Base-by-base conservation (phyloP, 2,113 vertebrate genomes). In the Leuciscus idus region DNA sequence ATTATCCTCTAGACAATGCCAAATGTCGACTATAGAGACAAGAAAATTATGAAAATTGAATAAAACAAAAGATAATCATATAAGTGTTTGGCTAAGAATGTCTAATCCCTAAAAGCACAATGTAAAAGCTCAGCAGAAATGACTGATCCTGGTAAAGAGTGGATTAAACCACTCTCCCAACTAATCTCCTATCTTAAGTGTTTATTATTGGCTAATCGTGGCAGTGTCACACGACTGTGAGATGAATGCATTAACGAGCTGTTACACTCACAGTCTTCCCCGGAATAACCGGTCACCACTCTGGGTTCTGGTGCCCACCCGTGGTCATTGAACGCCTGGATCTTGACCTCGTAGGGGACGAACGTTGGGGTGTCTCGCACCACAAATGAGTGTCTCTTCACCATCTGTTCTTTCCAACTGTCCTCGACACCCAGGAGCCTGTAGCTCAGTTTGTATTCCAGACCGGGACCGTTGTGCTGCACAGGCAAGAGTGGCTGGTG, bases 391-490 rank as follows among this genome's bases (percentile, higher is more conserved):
- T 97, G 95, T 13, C 96, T 96, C 72, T 93, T 96, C 59, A 98
- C 95, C 11, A 87, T 91, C 73, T 97, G 95, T 61, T 97, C 96
- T 0, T 90, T 96, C 97, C 98, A 99, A 12, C 91, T 91, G 0
- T 86, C 91, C 0, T 95, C 94, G 1, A 95, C 87, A 0, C 94
- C 97, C 87, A 91, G 93, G 26, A 93, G 96, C 87, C 95, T 94
- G 96, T 98, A 99, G 91, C 95, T 96, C 85, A 99, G 95, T 85
- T 91, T 96, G 92, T 99, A 99, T 90, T 98, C 96, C 80, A 99
- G 93, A 30, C 96, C 97, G 0, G 97, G 98, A 19, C 97, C 98
- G 1, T 98, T 99, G 87, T 95, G 95, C 76, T 99, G 96, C 57
- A 93, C 12, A 0, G 95, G 92, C 88, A 93, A 92, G 90, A 99